These are phyloP conservation scores for Buceros bicornis DNA, from an alignment of 2,797 vertebrate species.

Conservation along the genomic window DNA sequence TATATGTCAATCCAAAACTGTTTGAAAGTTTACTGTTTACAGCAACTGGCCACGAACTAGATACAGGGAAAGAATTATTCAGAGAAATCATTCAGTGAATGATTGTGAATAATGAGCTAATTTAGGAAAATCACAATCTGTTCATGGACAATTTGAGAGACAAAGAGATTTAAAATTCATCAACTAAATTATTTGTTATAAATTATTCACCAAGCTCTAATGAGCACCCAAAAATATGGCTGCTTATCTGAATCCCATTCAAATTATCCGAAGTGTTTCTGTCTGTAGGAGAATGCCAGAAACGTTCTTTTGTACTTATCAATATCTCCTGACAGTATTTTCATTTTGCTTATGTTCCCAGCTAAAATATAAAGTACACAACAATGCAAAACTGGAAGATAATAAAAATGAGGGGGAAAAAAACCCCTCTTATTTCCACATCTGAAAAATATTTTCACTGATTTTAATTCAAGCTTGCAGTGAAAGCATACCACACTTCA, in stretches of 20 bases:
- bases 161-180: slow-evolving; percentile 67
- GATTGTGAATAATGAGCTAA: slow-evolving; percentile 71
- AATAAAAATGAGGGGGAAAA: not conserved
- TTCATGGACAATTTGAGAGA: slow-evolving; percentile 66
- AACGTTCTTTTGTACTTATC: not conserved
- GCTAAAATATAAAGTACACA: not conserved
- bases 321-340: not conserved
- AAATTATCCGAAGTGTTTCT: slow-evolving; percentile 3
- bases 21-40: slow-evolving; percentile 39
- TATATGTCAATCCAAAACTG: not conserved
- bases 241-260: slow-evolving; percentile 49
- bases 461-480: not conserved
- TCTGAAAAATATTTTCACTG: not conserved
- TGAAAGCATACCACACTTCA: not conserved
- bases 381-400: not conserved
- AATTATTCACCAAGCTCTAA: slow-evolving; percentile 72
- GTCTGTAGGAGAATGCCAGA: not conserved
- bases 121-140: slow-evolving; percentile 71
- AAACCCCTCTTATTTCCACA: not conserved
- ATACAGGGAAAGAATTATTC: slow-evolving; percentile 8
- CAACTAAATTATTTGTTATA: slow-evolving; percentile 71
- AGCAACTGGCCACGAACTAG: not conserved
- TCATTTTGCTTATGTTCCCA: not conserved
- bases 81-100: slow-evolving; percentile 33
- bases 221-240: slow-evolving; percentile 50